Evolutionary conservation across 1,140 invertebrate genomes (phyloP).

Genomic region (Maconellicoccus hirsutus): DNA sequence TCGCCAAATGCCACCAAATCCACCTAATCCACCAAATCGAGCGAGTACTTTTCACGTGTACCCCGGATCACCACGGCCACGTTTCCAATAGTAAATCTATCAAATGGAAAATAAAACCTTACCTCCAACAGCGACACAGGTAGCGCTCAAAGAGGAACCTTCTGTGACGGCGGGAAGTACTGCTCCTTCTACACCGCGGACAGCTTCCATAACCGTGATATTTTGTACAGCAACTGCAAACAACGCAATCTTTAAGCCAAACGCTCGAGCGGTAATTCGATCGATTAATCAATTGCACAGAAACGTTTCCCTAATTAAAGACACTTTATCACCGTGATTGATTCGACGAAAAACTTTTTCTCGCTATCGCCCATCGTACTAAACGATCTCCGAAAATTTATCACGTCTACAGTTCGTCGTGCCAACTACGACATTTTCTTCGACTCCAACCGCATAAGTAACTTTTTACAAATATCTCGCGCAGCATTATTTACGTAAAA

Average conservation of each 20-base stretch:
- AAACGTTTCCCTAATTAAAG: neutral
- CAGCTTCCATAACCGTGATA: neutral
- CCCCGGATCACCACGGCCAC: too few relatives aligned
- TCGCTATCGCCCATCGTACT: neutral
- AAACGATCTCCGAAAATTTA: neutral
- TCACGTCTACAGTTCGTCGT: neutral
- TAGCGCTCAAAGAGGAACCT: neutral
- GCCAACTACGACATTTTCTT: too few relatives aligned
- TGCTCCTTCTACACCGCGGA: neutral
- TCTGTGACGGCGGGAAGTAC: neutral
- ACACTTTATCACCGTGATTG: constrained; percentile 1
- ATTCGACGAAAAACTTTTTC: neutral
- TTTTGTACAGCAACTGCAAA: neutral
- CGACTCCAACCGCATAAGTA: too few relatives aligned
- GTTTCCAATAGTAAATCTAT: too few relatives aligned
- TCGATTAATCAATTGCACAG: too few relatives aligned
- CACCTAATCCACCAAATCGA: too few relatives aligned
- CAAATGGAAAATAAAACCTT: too few relatives aligned
- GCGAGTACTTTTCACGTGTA: too few relatives aligned
- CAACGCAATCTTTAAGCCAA: neutral
- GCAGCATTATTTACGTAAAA: too few relatives aligned
- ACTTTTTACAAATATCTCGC: too few relatives aligned
- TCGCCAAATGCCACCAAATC: too few relatives aligned
- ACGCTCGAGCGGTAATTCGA: too few relatives aligned
- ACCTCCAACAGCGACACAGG: constrained; percentile 10